Conservation (phyloP, 2,113 vertebrate species). For the Corydoras sp. region DNA sequence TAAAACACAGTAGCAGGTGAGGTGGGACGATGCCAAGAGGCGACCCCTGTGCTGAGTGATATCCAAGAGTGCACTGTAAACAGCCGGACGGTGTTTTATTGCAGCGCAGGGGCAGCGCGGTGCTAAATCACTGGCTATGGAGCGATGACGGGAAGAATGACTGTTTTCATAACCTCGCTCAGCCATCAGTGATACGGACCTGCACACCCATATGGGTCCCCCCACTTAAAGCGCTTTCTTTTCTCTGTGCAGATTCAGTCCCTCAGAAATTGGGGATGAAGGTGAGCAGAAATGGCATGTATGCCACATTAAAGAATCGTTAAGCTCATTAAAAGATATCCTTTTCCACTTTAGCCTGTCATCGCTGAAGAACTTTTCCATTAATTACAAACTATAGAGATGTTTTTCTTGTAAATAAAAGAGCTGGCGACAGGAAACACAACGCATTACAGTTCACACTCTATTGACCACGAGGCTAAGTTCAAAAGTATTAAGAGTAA, state of each 20-base stretch:
- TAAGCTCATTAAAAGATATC: neutral
- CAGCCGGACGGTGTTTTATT: constrained; percentile 45
- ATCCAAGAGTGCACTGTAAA: constrained; percentile 41
- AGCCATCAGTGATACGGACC: constrained; percentile 82
- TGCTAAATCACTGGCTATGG: constrained; percentile 94
- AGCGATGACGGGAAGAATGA: constrained; percentile 96
- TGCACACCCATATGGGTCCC: constrained; percentile 62
- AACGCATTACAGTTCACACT: too few species aligned
- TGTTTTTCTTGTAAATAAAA: too few species aligned
- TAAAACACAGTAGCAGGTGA: constrained; percentile 71
- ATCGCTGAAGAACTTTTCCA: too few species aligned
- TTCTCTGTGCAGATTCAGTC: constrained; percentile 9
- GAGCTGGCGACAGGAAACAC: too few species aligned
- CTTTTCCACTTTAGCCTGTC: too few species aligned
- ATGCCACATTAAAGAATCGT: neutral
- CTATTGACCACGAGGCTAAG: too few species aligned
- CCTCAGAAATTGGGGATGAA: neutral
- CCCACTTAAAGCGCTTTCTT: constrained; percentile 47
- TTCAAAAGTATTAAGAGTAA: too few species aligned
- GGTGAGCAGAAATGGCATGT: neutral
- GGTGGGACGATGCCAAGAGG: constrained; percentile 52
- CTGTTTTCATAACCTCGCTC: constrained; percentile 97
- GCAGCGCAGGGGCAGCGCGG: constrained; percentile 65
- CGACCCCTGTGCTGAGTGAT: constrained; percentile 57
- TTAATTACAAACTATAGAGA: too few species aligned